These are phyloP conservation scores for Ectemnius continuus DNA, from an alignment of 2,888 invertebrate genomes.

Conservation along the genomic window DNA sequence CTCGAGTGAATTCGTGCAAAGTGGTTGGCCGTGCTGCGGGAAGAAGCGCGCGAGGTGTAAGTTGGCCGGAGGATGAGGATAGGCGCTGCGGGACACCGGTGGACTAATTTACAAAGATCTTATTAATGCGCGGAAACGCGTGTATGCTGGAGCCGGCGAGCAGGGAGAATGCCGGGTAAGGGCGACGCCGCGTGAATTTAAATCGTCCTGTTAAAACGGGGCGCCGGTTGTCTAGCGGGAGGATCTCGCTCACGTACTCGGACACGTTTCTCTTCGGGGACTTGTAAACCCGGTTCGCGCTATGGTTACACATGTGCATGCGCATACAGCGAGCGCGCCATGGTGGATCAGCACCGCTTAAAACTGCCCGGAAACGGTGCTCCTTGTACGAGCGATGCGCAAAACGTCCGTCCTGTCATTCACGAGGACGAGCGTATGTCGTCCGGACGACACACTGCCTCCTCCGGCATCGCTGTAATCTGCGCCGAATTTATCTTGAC, in stretches of 20 bases:
- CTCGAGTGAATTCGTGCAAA: too few relatives aligned
- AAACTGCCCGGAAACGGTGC: slow-evolving; percentile 36
- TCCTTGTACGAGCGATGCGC: slow-evolving; percentile 27
- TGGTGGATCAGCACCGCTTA: slow-evolving; percentile 9
- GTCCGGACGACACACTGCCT: slow-evolving; percentile 22
- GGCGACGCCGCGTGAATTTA: slow-evolving; percentile 73
- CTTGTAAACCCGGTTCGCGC: slow-evolving; percentile 60
- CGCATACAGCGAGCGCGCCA: slow-evolving; percentile 12
- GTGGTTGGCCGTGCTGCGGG: neutral
- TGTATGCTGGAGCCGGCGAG: slow-evolving; percentile 34
- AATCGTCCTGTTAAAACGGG: slow-evolving; percentile 74
- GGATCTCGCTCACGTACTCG: slow-evolving; percentile 75
- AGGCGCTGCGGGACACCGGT: slow-evolving; percentile 38
- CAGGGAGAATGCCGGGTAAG: slow-evolving; percentile 60
- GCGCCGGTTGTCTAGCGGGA: slow-evolving; percentile 75
- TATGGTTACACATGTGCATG: slow-evolving; percentile 52
- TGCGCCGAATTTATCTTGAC: slow-evolving; percentile 12
- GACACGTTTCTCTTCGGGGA: slow-evolving; percentile 63
- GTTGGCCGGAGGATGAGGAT: slow-evolving; percentile 20
- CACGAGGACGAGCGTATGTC: slow-evolving; percentile 29
- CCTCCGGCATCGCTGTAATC: slow-evolving; percentile 25
- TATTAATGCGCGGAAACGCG: slow-evolving; percentile 69
- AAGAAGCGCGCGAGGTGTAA: slow-evolving; percentile 34
- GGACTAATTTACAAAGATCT: slow-evolving; percentile 67
- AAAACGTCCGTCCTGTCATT: slow-evolving; percentile 42